phyloP scores from a whole-genome alignment of 2,797 vertebrate genomes.

The Pelobates cultripes region DNA sequence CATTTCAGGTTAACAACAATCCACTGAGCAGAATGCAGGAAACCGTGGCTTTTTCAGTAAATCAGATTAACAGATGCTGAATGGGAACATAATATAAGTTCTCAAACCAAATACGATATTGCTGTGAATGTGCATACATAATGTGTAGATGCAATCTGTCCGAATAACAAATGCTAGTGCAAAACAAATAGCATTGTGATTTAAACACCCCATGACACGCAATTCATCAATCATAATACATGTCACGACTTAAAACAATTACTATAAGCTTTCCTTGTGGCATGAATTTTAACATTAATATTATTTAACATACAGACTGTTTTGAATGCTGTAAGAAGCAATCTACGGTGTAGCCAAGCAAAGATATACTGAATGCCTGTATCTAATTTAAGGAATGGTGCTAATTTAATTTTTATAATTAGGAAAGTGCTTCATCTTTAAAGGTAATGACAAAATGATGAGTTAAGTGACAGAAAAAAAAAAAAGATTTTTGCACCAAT shows the following conservation, averaged over 20 bases:
- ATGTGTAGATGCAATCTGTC: constrained; percentile 16
- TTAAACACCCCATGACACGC: constrained; percentile 40
- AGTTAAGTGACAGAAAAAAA: constrained; percentile 17
- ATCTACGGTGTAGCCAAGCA: constrained; percentile 21
- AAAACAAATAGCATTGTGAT: constrained; percentile 44
- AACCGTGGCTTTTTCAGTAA: constrained; percentile 2
- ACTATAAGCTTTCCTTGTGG: constrained; percentile 43
- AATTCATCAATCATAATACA: constrained; percentile 49
- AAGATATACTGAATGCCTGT: constrained; percentile 1
- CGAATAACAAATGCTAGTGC: constrained; percentile 26
- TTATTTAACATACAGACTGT: constrained; percentile 45
- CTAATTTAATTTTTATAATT: constrained; percentile 55
- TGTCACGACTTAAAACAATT: constrained; percentile 45
- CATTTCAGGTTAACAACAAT: constrained; percentile 7
- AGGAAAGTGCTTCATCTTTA: constrained; percentile 47
- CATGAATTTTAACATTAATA: constrained; percentile 52
- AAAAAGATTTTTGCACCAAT: constrained; percentile 7
- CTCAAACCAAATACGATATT: constrained; percentile 17
- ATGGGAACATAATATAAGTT: constrained; percentile 13
- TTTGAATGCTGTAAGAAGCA: constrained; percentile 18
- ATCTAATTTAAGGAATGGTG: constrained; percentile 30
- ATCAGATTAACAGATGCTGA: constrained; percentile 23
- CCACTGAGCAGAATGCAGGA: constrained; percentile 3
- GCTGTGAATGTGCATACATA: constrained; percentile 34
- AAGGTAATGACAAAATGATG: constrained; percentile 50